phyloP scores from a whole-genome alignment of 2,113 vertebrate genomes.

The Dicrurus megarhynchus region DNA sequence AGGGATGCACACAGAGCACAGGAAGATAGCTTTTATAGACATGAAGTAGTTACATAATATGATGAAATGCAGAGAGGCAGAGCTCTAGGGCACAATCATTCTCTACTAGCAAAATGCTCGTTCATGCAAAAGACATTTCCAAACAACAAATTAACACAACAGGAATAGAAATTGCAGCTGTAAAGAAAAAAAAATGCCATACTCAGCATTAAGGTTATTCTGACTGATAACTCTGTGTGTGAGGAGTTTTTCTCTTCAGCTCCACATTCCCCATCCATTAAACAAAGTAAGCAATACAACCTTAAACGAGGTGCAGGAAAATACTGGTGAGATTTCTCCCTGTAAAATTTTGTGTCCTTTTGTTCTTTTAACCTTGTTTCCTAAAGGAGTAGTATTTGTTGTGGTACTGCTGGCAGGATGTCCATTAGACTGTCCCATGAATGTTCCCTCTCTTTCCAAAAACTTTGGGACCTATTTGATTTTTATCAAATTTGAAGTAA shows the following conservation, averaged over 20 bases:
- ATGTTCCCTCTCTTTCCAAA: neutral
- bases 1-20: neutral
- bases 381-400: neutral
- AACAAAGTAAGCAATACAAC: neutral
- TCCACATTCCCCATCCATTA: neutral
- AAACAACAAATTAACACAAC: constrained; percentile 10
- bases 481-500: neutral
- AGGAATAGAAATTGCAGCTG: constrained; percentile 3
- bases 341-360: neutral
- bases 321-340: neutral
- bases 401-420: neutral
- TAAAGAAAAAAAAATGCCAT: neutral
- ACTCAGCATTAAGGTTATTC: neutral
- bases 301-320: neutral
- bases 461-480: neutral
- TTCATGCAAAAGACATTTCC: constrained; percentile 28
- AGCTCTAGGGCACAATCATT: constrained; percentile 40
- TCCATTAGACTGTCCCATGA: neutral
- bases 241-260: neutral
- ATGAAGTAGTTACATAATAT: constrained; percentile 39
- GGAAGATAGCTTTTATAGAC: neutral
- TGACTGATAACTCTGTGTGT: neutral
- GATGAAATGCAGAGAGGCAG: constrained; percentile 52
- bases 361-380: neutral
- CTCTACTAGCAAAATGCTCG: constrained; percentile 19